phyloP scores from a whole-genome alignment of 1,140 invertebrate species.

The Drosophila elegans region DNA sequence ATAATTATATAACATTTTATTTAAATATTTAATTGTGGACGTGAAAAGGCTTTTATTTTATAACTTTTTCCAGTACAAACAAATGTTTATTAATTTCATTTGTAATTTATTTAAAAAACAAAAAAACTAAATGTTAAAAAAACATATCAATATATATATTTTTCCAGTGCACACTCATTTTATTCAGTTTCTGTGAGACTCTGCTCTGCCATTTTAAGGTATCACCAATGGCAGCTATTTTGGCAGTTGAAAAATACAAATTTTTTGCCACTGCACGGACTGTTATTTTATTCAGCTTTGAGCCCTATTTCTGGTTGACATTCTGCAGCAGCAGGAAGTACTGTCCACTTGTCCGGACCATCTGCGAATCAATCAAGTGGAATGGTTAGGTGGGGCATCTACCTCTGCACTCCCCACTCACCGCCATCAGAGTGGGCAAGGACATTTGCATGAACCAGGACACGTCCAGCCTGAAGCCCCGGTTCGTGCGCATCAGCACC shows the following conservation, averaged over 20 bases:
- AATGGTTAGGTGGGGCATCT: background rate
- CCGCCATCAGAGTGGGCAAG: conserved; percentile 74
- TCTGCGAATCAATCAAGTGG: conserved; percentile 63
- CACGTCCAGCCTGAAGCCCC: conserved; percentile 63
- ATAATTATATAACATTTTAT: too few species aligned
- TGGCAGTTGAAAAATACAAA: background rate
- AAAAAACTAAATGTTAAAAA: too few species aligned
- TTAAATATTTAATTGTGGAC: too few species aligned
- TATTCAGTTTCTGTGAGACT: background rate
- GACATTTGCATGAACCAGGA: conserved; percentile 79
- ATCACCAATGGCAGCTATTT: too few species aligned
- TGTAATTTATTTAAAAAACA: too few species aligned
- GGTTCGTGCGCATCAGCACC: conserved; percentile 77
- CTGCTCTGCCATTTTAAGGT: background rate
- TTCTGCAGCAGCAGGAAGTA: conserved; percentile 76
- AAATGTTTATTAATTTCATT: too few species aligned
- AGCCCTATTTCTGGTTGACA: conserved; percentile 60
- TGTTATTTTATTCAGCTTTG: conserved; percentile 8
- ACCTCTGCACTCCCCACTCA: conserved; percentile 36
- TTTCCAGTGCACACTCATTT: background rate
- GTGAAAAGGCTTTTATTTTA: too few species aligned
- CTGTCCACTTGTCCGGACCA: conserved; percentile 74
- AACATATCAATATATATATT: background rate
- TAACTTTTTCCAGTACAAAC: too few species aligned
- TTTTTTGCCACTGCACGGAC: conserved; percentile 11